A percentile compares a stretch with the other conserved stretches of the same genome.
Evolutionary conservation across 1,140 invertebrate genomes (phyloP).

Genomic region (Micrasema minimum): DNA sequence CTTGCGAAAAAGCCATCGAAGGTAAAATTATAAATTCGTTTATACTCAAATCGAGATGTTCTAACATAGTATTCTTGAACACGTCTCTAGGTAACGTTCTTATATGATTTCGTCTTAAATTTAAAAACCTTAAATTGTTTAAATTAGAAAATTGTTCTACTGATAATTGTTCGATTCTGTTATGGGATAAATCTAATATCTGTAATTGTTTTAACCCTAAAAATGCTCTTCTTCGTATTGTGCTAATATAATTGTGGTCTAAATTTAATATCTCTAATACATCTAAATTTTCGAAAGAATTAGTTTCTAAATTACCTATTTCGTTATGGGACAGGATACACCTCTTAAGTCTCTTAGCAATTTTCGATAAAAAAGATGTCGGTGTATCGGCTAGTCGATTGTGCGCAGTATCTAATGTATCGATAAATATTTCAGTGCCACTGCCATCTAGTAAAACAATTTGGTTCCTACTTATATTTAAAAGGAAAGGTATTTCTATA

Average conservation of each 20-base stretch:
- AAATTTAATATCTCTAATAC: conserved; percentile 80
- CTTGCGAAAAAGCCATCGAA: conserved; percentile 75
- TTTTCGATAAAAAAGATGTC: conserved; percentile 70
- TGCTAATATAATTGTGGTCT: conserved; percentile 77
- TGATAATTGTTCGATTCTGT: conserved; percentile 79
- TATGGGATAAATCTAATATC: conserved; percentile 82
- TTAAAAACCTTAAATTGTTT: conserved; percentile 78
- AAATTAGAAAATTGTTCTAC: conserved; percentile 83
- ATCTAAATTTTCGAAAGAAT: conserved; percentile 75
- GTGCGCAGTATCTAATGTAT: conserved; percentile 77
- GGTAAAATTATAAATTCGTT: conserved; percentile 84
- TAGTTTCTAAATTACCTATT: conserved; percentile 75
- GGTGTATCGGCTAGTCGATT: conserved; percentile 76
- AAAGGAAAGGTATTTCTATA: conserved; percentile 68
- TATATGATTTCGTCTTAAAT: conserved; percentile 81
- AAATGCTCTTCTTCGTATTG: conserved; percentile 80
- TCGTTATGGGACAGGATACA: conserved; percentile 80
- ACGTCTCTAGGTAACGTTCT: conserved; percentile 81
- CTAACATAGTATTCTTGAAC: conserved; percentile 82
- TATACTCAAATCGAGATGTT: conserved; percentile 81
- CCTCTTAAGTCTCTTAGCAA: conserved; percentile 71
- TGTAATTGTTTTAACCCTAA: conserved; percentile 78
- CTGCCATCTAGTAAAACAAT: conserved; percentile 69
- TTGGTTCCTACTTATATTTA: conserved; percentile 78
- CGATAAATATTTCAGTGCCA: conserved; percentile 69